Evolutionary conservation across 1,140 invertebrate genomes (phyloP), one percentile per base, ranked within the genome.

Genomic region (Drosophila chauvacae): DNA sequence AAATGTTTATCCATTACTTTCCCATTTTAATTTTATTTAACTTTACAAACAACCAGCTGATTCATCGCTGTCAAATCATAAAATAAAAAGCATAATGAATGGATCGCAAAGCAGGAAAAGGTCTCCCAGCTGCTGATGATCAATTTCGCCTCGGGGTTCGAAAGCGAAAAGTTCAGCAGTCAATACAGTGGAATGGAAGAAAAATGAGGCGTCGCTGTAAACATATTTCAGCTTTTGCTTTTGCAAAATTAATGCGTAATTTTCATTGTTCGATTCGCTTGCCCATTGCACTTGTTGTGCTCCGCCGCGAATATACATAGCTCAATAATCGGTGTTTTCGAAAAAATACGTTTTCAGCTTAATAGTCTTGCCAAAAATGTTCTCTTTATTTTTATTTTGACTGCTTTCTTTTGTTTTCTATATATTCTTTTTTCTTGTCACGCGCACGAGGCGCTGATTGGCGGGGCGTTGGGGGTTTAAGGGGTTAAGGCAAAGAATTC

Each of bases 151-250:
- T 37, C 18, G 39, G 62, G 51, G 41, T 42, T 68, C 39, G 68
- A 85, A 86, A 82, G 80, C 71, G 59, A 87, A 86, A 83, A 87
- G 83, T 86, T 86, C 83, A 86, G 48, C 57, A 82, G 82, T 70
- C 82, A 58, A 57, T 68, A 53, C 56, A 66, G 66, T 61, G 69
- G 26, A 78, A 51, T 59, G 35, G 41, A 37, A 7, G 42, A 16
- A 16, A 53, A 23, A 61, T 68, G 44, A 57, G 37, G 37, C 35
- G 45, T n/a, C 35, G 33, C 26, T 69, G 53, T 78, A 77, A 77
- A 77, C 64, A 61, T 68, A 53, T 41, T 65, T 35, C 2, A 26
- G 60, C 45, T 69, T 65, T 45, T 53, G 48, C 66, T 71, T 70
- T 51, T 44, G 23, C 64, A 70, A 84, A 70, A 80, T 66, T 45